phyloP scores from a whole-genome alignment of 2,888 invertebrate species.

The Platycheirus rosarum region DNA sequence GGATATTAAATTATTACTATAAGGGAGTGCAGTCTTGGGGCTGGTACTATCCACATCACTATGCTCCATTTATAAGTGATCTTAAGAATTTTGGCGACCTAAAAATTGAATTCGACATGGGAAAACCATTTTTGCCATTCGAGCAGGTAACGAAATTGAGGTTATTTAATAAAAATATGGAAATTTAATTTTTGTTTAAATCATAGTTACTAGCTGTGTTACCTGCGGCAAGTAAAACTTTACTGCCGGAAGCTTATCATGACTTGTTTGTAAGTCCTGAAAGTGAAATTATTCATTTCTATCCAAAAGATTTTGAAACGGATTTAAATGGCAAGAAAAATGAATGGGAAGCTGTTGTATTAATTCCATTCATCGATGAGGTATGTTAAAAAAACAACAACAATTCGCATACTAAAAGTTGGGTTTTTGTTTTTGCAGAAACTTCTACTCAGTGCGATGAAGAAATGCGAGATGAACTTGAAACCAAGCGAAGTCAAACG shows the following conservation, averaged over 20 bases:
- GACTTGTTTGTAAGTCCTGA: constrained; percentile 89
- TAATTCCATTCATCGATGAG: constrained; percentile 97
- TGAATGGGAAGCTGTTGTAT: constrained; percentile 97
- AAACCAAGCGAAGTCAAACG: constrained; percentile 88
- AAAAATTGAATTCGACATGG: constrained; percentile 91
- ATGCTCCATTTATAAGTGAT: constrained; percentile 98
- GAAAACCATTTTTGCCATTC: constrained; percentile 95
- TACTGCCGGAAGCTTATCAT: constrained; percentile 91
- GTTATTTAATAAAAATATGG: too few species aligned
- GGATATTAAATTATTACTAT: constrained; percentile 98
- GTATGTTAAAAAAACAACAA: constrained; percentile 78
- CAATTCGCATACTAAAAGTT: background rate
- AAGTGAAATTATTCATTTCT: constrained; percentile 93
- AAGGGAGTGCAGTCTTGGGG: constrained; percentile 98
- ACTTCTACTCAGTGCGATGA: constrained; percentile 90
- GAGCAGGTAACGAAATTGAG: constrained; percentile 86
- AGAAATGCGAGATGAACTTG: constrained; percentile 86
- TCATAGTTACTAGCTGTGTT: constrained; percentile 91
- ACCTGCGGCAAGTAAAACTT: constrained; percentile 91
- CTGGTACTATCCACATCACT: constrained; percentile 99
- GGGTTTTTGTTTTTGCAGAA: constrained; percentile 82
- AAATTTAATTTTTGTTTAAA: constrained; percentile 3
- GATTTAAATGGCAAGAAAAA: constrained; percentile 98
- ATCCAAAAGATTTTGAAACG: constrained; percentile 94
- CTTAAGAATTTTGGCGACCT: constrained; percentile 90